Conservation (phyloP, 2,888 invertebrate species). For the Drosophila stalkeri region DNA sequence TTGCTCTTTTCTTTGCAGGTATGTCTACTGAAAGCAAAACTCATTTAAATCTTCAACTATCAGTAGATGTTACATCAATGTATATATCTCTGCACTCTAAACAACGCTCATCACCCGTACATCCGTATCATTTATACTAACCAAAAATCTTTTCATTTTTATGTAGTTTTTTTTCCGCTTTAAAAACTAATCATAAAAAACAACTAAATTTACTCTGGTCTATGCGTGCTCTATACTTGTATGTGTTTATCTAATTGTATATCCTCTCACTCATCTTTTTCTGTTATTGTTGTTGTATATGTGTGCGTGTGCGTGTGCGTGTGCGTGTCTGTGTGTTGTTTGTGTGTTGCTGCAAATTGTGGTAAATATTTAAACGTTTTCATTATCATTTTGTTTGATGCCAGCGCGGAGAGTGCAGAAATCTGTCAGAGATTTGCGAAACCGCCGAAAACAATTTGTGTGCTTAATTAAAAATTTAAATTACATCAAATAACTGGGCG, state of each 20-base stretch:
- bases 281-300: constrained; percentile 33
- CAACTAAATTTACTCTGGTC: constrained; percentile 16
- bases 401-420: constrained; percentile 50
- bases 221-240: constrained; percentile 3
- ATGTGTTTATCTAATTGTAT: constrained; percentile 20
- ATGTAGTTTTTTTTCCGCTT: constrained; percentile 45
- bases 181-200: constrained; percentile 27
- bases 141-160: constrained; percentile 9
- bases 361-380: constrained; percentile 78
- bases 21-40: constrained; percentile 24
- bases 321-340: constrained; percentile 23
- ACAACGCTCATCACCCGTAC: constrained; percentile 25
- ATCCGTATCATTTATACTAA: constrained; percentile 25
- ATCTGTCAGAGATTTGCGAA: constrained; percentile 74
- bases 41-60: constrained; percentile 15
- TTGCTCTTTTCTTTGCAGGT: constrained; percentile 48
- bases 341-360: constrained; percentile 60
- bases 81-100: constrained; percentile 52
- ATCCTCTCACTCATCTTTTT: constrained; percentile 29
- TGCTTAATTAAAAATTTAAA: constrained; percentile 82
- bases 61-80: constrained; percentile 65
- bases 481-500: constrained; percentile 72
- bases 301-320: constrained; percentile 20
- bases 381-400: constrained; percentile 71
- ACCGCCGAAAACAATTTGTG: constrained; percentile 77